phyloP scores from a whole-genome alignment of 2,888 invertebrate species.

The Calameuta filiformis region DNA sequence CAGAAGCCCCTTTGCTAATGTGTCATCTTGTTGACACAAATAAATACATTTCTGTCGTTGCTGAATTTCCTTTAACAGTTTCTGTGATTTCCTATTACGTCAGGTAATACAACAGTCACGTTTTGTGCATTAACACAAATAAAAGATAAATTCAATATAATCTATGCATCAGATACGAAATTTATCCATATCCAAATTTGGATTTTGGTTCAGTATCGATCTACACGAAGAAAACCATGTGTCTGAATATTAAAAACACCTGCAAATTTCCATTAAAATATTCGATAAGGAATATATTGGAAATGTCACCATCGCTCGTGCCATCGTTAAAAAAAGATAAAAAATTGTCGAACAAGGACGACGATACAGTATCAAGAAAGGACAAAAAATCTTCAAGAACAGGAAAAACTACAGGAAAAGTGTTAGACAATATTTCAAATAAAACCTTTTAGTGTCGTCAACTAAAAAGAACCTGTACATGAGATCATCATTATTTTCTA shows the following conservation, averaged over 20 bases:
- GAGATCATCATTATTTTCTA: not conserved
- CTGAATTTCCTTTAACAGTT: conserved; percentile 49
- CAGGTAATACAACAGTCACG: conserved; percentile 35
- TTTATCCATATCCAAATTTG: conserved; percentile 71
- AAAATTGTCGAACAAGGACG: not conserved
- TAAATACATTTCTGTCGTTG: conserved; percentile 36
- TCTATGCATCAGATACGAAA: not conserved
- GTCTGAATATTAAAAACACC: conserved; percentile 71
- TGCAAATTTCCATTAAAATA: conserved; percentile 72
- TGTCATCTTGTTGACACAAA: conserved; percentile 45
- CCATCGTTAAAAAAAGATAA: not conserved
- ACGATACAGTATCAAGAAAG: conserved; percentile 24
- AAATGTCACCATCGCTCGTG: not conserved
- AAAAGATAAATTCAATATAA: not conserved
- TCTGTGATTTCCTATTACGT: conserved; percentile 42
- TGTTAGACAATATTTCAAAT: not conserved
- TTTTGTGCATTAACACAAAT: not conserved
- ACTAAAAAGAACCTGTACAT: not conserved
- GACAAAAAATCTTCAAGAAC: conserved; percentile 32
- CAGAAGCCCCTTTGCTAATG: conserved; percentile 40
- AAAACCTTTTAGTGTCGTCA: not conserved
- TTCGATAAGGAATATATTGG: conserved; percentile 50
- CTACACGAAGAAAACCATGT: conserved; percentile 68
- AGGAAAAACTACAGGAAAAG: conserved; percentile 13
- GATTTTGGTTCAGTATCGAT: conserved; percentile 72